Evolutionary conservation across 2,113 vertebrate species (phyloP), one percentile per base, ranked within the genome.

Genomic region (Scartelaos histophorus): DNA sequence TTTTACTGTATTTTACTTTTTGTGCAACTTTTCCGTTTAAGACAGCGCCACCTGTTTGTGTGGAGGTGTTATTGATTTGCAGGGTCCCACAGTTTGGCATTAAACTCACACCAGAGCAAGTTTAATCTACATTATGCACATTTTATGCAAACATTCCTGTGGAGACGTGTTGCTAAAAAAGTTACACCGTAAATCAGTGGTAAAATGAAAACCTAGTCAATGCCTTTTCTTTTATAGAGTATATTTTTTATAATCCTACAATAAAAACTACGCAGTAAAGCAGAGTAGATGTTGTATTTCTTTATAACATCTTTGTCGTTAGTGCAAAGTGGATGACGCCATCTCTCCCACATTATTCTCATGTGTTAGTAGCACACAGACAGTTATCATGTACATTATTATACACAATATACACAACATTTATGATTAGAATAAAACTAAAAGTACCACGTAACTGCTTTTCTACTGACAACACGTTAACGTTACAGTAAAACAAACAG

Each of bases 301-400:
- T 84, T 85, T 83, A 75, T 80, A 67, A 82, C 75, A 53, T 61
- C 6, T 25, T 43, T 58, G 13, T 75, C 43, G 68, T 69, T 71
- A 49, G 72, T 78, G 68, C 70, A 82, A 77, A 73, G 76, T 45
- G 66, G 80, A 74, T 57, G n/a, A 49, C 13, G 25, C 49, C 16
- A 12, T 49, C 47, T 19, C 13, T 82, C 22, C 66, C 61, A 35
- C 17, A 21, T 24, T 2, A 65, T 45, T 62, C 5, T 16, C 6
- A 25, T 17, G 5, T 38, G 19, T 80, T 69, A 69, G 60, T 70
- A 72, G 35, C 75, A 65, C 66, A 70, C 7, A 67, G 24, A 56
- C 24, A 64, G 34, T 35, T 47, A 13, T 60, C 17, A 71, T 70
- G 57, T 67, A 54, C 60, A 62, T n/a, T 60, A 79, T 21, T n/a